phyloP scores from a whole-genome alignment of 2,888 invertebrate species.

The Mythimna albipuncta region DNA sequence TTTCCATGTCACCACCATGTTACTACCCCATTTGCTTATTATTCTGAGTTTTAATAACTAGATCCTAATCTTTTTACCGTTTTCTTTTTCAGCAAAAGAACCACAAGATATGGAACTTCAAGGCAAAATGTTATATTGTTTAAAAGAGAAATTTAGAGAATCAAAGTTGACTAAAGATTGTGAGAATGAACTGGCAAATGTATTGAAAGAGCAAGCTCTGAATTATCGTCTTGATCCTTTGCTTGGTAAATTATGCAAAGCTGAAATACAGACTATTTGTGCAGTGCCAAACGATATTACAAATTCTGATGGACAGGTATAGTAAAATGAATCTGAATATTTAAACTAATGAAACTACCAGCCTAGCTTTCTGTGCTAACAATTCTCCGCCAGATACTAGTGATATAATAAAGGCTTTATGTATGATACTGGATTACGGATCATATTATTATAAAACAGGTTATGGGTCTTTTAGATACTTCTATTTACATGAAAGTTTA shows the following conservation, averaged over 20 bases:
- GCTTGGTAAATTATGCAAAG: conserved; percentile 95
- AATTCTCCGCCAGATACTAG: no score
- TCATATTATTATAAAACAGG: background rate
- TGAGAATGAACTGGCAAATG: conserved; percentile 95
- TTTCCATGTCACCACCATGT: background rate
- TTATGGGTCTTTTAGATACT: background rate
- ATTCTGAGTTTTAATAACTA: background rate
- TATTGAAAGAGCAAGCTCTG: conserved; percentile 96
- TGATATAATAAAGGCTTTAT: background rate
- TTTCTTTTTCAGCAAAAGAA: conserved; percentile 82
- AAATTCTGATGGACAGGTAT: conserved; percentile 87
- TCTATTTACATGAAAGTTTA: background rate
- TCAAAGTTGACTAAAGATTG: conserved; percentile 94
- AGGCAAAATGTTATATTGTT: conserved; percentile 95
- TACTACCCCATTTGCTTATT: conserved; percentile 7
- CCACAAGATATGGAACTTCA: conserved; percentile 93
- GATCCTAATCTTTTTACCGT: background rate
- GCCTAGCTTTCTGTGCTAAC: no score
- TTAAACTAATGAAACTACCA: no score
- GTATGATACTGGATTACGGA: background rate
- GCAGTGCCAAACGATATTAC: conserved; percentile 85
- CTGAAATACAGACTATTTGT: conserved; percentile 93
- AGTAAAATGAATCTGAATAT: conserved; percentile 3
- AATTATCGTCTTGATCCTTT: conserved; percentile 98
- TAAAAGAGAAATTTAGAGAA: conserved; percentile 95